Conservation (phyloP, 2,888 invertebrate species). For the Lithophane socia region DNA sequence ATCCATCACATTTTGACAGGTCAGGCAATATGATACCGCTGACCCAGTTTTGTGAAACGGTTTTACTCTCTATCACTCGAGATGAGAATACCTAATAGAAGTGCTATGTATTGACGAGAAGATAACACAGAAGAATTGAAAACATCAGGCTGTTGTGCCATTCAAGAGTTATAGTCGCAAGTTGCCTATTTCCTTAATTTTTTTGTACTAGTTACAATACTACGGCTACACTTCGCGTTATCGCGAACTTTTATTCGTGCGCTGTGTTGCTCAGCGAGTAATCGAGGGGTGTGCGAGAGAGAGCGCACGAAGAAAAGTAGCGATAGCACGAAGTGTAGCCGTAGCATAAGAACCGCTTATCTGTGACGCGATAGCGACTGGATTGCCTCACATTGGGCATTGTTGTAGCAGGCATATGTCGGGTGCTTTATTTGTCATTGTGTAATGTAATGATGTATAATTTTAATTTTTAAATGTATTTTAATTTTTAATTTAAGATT, state of each 20-base stretch:
- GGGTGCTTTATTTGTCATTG: too few relatives aligned
- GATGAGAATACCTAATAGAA: constrained; percentile 15
- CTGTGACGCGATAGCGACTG: background rate
- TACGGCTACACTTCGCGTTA: too few relatives aligned
- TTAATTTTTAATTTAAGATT: too few relatives aligned
- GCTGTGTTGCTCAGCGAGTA: too few relatives aligned
- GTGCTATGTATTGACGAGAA: background rate
- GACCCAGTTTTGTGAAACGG: constrained; percentile 58
- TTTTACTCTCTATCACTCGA: constrained; percentile 28
- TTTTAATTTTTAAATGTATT: too few relatives aligned
- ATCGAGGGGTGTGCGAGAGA: too few relatives aligned
- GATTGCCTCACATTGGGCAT: too few relatives aligned
- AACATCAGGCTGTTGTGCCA: background rate
- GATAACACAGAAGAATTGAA: background rate
- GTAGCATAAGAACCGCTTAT: background rate
- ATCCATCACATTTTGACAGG: constrained; percentile 61
- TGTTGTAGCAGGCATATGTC: too few relatives aligned
- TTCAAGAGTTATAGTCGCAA: background rate
- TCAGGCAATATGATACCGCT: constrained; percentile 48
- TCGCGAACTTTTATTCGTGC: too few relatives aligned
- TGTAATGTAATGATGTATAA: too few relatives aligned
- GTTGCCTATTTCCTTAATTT: background rate
- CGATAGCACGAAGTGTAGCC: too few relatives aligned
- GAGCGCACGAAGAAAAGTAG: too few relatives aligned
- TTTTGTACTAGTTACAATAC: background rate